Percentiles rank a stretch among this genome's conserved stretches.
Evolutionary conservation across 2,888 invertebrate genomes (phyloP).

Genomic region (Stenoptilia bipunctidactyla): DNA sequence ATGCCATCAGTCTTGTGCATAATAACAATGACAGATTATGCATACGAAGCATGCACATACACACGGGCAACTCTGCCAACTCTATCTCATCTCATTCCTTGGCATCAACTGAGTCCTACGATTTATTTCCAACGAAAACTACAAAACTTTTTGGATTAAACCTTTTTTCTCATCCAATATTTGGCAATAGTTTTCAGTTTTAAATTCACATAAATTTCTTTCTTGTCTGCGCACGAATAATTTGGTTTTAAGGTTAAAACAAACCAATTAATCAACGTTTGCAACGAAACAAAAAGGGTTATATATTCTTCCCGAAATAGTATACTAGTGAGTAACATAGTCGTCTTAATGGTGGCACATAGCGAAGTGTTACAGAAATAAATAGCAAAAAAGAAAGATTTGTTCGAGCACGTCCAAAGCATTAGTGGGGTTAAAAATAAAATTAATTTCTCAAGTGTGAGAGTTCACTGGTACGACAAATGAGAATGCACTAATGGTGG

Average conservation of each 20-base stretch:
- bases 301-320: not conserved
- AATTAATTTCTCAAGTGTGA: slow-evolving; percentile 57
- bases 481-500: slow-evolving; percentile 14
- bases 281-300: not conserved
- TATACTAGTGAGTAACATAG: slow-evolving; percentile 30
- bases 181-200: slow-evolving; percentile 24
- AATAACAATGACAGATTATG: slow-evolving; percentile 29
- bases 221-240: no score
- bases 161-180: slow-evolving; percentile 55
- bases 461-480: slow-evolving; percentile 57
- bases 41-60: slow-evolving; percentile 20
- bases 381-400: slow-evolving; percentile 47
- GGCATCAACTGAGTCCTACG: slow-evolving; percentile 57
- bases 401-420: slow-evolving; percentile 42
- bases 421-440: slow-evolving; percentile 55
- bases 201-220: not conserved
- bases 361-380: slow-evolving; percentile 55
- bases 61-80: slow-evolving; percentile 49
- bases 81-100: slow-evolving; percentile 65
- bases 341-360: slow-evolving; percentile 48
- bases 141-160: slow-evolving; percentile 64
- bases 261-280: not conserved
- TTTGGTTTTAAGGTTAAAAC: not conserved
- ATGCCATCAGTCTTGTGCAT: not conserved
- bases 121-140: slow-evolving; percentile 56